Base-by-base conservation (phyloP, 2,888 invertebrate genomes). In the Lordiphosa fenestrarum region DNA sequence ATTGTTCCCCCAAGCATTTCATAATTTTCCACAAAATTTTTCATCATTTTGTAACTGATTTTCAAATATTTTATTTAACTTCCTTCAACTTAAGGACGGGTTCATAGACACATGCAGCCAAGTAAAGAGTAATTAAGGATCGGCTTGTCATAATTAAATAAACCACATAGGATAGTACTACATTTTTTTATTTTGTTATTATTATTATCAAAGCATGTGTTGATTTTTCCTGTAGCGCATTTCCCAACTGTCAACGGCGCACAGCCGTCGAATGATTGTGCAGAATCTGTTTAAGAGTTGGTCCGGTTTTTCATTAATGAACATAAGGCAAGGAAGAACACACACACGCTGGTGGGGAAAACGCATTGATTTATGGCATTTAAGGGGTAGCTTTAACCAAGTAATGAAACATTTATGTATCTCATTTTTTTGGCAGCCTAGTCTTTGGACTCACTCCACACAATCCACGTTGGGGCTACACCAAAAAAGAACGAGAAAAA, bases 281-380 rank as follows among this genome's bases (percentile, higher is more conserved):
- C 80, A 85, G 85, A 81, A 81, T 81, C 77, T 67, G 71, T 73
- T 73, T 77, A 83, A 84, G 83, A 78, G 66, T 62, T 66, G 60
- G 81, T 71, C 85, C 82, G 84, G 80, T 84, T 85, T 81, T 84
- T 81, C 84, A 81, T 81, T 81, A 81, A 81, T 85, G 85, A 85
- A 84, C 82, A 71, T 66, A 66, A 63, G 53, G 49, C 42, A 50
- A n/a, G 19, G 39, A 66, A 49, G 66, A 53, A 51, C 48, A 52
- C 47, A 44, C 54, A 46, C 69, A 50, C 41, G 51, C 44, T 44
- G 10, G 13, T 37, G 13, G 48, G 37, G 7, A 23, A 36, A 37
- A 21, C 33, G 19, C 44, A 15, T 30, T 15, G 44, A 44, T 33
- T 44, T 44, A 30, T 30, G 1, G 9, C 30, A 9, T 30, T 10